These are phyloP conservation scores for Semnopithecus entellus DNA, from an alignment of 2,113 vertebrate genomes.

Conservation along the genomic window DNA sequence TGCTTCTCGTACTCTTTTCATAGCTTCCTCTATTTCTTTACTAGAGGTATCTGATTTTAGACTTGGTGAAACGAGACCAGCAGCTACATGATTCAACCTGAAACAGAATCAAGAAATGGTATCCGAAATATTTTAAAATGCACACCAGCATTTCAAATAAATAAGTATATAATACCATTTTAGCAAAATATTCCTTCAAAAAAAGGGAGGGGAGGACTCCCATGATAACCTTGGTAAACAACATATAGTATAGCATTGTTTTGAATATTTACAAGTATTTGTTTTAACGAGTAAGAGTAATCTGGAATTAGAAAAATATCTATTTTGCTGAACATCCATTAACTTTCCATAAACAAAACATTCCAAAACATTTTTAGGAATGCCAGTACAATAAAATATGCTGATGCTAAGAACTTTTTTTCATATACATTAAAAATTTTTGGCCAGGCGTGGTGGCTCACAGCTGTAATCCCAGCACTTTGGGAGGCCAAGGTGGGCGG, in stretches of 20 bases:
- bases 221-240: not conserved
- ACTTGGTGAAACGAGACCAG: conserved; percentile 92
- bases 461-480: too few species aligned
- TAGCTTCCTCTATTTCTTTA: conserved; percentile 99
- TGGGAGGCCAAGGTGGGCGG: too few species aligned
- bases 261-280: not conserved
- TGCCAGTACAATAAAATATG: not conserved
- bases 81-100: conserved; percentile 96
- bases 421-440: not conserved
- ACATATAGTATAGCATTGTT: not conserved
- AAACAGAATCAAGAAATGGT: conserved; percentile 43
- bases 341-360: not conserved
- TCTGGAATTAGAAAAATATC: not conserved
- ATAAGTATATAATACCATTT: not conserved
- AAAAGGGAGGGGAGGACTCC: not conserved
- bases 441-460: too few species aligned
- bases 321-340: not conserved
- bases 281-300: not conserved
- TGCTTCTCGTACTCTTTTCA: conserved; percentile 98
- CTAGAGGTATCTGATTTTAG: conserved; percentile 95
- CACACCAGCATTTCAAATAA: not conserved
- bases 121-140: not conserved
- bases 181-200: not conserved
- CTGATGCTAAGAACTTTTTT: not conserved
- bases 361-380: not conserved